Conservation (phyloP, 1,140 invertebrate species). For the Cotesia glomerata region DNA sequence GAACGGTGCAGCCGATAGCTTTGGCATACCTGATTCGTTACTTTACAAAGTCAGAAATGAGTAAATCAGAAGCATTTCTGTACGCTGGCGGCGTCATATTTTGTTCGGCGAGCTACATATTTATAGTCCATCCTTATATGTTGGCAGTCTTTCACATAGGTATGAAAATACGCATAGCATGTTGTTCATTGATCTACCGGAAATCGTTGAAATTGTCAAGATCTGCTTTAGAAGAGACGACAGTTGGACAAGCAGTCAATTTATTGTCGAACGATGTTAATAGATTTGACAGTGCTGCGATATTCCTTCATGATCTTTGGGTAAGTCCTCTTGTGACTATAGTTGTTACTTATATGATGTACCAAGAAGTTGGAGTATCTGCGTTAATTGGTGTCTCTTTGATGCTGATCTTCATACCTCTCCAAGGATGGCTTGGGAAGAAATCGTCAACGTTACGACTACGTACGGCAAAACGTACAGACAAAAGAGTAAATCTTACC, state of each 20-base stretch:
- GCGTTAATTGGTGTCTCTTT: slow-evolving; percentile 79
- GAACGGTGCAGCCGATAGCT: slow-evolving; percentile 73
- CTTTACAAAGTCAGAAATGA: slow-evolving; percentile 63
- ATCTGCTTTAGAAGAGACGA: slow-evolving; percentile 77
- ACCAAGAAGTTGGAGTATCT: slow-evolving; percentile 72
- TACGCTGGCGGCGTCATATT: slow-evolving; percentile 75
- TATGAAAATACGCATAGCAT: slow-evolving; percentile 78
- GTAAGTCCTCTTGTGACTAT: slow-evolving; percentile 79
- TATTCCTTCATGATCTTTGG: slow-evolving; percentile 74
- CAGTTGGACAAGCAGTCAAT: slow-evolving; percentile 86
- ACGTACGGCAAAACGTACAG: slow-evolving; percentile 73
- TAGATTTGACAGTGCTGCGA: slow-evolving; percentile 71
- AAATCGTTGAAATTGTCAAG: slow-evolving; percentile 72
- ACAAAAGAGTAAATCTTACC: slow-evolving; percentile 81
- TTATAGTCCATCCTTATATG: slow-evolving; percentile 82
- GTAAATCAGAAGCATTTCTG: slow-evolving; percentile 68
- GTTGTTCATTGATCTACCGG: slow-evolving; percentile 82
- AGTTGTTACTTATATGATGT: slow-evolving; percentile 78
- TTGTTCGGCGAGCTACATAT: slow-evolving; percentile 67
- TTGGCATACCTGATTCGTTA: slow-evolving; percentile 73
- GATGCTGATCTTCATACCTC: slow-evolving; percentile 81
- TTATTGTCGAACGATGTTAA: slow-evolving; percentile 85
- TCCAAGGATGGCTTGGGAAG: slow-evolving; percentile 79
- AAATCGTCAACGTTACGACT: slow-evolving; percentile 65
- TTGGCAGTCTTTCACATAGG: slow-evolving; percentile 75